Evolutionary conservation across 2,888 invertebrate genomes (phyloP), one percentile per base, ranked within the genome.

Genomic region (Auanema freiburgensis): DNA sequence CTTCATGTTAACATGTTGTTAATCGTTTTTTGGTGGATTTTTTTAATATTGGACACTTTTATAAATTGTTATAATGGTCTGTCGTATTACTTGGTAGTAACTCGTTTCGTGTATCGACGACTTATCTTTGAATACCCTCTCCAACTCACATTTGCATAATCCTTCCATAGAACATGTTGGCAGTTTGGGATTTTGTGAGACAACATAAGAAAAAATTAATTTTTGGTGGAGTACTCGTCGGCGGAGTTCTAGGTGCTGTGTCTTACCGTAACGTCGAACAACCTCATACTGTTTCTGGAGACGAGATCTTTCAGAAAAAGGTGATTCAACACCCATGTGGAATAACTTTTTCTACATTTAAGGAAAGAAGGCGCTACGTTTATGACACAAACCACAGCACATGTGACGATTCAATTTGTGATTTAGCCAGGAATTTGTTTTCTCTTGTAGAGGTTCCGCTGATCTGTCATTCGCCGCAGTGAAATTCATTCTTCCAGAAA

Each of bases 321-420:
- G 33, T 33, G 33, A 33, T 33, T 33, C 33, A 33, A 55, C 24
- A 8, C 6, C 8, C 41, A 24, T 10, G 12, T 55, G 3, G 3
- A 40, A n/a, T 55, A 55, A 33, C 41, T 18, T 11, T 40, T 16
- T 11, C 3, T 24, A 24, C 25, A 23, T 57, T 73, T 57, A 50
- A 77, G 74, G 74, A 74, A 12, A 66, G 76, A 0, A 61, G 73
- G 10, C 73, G 72, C 50, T 79, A 76, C 56, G 70, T 79, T 16
- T 79, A 78, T 62, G 77, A 79, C 59, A 66, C 71, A 0, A 72
- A 77, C 21, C 79, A 79, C 42, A 67, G 73, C 8, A 69, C 77
- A 0, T 74, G 75, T 59, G 79, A 79, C 42, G 69, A 73, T 53
- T 72, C 77, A 6, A 14, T 40, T 55, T 1, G 55, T 33, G n/a